These are phyloP conservation scores for Hipposideros larvatus DNA, from an alignment of 2,797 vertebrate species.

Conservation along the genomic window DNA sequence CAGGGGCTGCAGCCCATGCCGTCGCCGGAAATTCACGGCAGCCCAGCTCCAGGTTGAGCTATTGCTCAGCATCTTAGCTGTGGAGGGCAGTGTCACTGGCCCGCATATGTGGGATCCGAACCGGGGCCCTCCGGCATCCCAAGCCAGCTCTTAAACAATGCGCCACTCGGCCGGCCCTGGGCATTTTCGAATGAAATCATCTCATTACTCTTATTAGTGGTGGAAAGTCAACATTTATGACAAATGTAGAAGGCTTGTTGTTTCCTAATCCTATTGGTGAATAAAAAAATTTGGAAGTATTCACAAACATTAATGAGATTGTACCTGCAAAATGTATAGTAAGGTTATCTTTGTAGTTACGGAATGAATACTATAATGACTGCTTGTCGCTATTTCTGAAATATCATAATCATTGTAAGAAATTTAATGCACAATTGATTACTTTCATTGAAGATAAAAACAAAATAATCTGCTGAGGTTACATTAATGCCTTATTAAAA, in stretches of 20 bases:
- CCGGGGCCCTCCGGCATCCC: too few species aligned
- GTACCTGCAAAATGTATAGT: not conserved
- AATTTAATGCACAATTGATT: not conserved
- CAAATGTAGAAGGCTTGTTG: not conserved
- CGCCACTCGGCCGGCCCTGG: too few species aligned
- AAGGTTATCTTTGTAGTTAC: not conserved
- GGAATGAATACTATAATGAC: not conserved
- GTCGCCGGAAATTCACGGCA: too few species aligned
- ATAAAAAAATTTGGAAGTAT: not conserved
- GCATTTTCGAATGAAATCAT: not conserved
- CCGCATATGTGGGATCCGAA: too few species aligned
- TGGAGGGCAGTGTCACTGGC: too few species aligned
- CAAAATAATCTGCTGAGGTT: not conserved
- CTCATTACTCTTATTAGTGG: constrained; percentile 10
- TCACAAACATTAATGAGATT: not conserved
- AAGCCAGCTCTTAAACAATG: too few species aligned
- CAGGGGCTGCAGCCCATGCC: too few species aligned
- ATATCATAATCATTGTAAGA: not conserved
- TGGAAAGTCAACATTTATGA: not conserved
- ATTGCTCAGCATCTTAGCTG: too few species aligned
- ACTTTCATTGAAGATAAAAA: not conserved
- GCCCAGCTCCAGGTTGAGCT: too few species aligned
- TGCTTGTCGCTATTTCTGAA: constrained; percentile 14
- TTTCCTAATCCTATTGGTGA: not conserved
- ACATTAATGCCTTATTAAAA: not conserved